Percentiles rank a stretch among this genome's conserved stretches.
Evolutionary conservation across 2,888 invertebrate genomes (phyloP).

Genomic region (Noctua janthe): DNA sequence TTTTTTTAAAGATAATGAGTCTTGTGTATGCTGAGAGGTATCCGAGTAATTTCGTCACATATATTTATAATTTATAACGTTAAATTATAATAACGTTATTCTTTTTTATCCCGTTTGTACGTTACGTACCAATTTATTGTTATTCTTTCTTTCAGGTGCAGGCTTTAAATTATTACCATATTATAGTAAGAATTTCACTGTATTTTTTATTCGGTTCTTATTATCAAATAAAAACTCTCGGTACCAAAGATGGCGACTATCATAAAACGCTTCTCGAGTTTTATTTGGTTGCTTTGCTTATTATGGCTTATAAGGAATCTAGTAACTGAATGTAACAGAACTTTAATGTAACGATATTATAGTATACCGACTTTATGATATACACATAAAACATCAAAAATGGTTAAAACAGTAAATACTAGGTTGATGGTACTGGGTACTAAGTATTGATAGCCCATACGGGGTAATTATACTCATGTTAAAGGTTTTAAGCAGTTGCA

Average conservation of each 20-base stretch:
- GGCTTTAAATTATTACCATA: neutral
- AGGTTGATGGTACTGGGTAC: neutral
- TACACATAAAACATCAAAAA: constrained; percentile 46
- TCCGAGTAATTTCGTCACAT: constrained; percentile 27
- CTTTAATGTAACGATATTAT: constrained; percentile 35
- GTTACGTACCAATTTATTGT: neutral
- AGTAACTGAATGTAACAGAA: constrained; percentile 48
- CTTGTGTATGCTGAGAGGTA: constrained; percentile 6
- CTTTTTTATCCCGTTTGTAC: neutral
- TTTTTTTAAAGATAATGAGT: constrained; percentile 32
- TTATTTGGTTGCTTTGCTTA: constrained; percentile 47
- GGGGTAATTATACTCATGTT: constrained; percentile 25
- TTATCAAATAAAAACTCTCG: constrained; percentile 19
- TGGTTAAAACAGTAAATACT: constrained; percentile 37
- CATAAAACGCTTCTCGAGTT: constrained; percentile 38
- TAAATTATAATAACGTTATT: constrained; percentile 27
- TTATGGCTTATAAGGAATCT: constrained; percentile 54
- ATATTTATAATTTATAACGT: constrained; percentile 11
- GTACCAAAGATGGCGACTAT: constrained; percentile 19
- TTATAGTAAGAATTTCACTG: neutral
- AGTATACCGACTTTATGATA: constrained; percentile 35
- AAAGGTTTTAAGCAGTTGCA: constrained; percentile 5
- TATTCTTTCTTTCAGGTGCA: neutral
- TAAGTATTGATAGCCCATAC: constrained; percentile 28
- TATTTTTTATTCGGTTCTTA: constrained; percentile 21